These are phyloP conservation scores for Ophion ellenae DNA, from an alignment of 2,888 invertebrate species.

Conservation along the genomic window DNA sequence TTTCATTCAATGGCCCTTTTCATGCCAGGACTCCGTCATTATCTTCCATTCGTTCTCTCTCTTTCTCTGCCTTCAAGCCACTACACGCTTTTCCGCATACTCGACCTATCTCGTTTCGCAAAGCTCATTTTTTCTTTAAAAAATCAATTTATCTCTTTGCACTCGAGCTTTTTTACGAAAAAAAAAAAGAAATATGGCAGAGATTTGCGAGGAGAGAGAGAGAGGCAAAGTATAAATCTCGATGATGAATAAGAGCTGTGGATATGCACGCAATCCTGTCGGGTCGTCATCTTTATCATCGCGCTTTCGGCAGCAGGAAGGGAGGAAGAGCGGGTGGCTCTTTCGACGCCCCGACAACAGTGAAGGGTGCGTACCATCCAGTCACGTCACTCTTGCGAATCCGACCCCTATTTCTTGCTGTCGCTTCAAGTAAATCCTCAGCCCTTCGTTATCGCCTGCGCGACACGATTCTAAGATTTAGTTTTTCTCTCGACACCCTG, in stretches of 20 bases:
- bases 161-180: constrained; percentile 9
- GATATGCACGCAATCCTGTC: constrained; percentile 42
- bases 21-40: constrained; percentile 7
- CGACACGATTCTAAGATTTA: constrained; percentile 33
- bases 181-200: constrained; percentile 33
- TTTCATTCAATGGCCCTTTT: constrained; percentile 16
- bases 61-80: not conserved
- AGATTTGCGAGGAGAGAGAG: not conserved
- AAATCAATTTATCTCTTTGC: constrained; percentile 5
- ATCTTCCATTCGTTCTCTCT: constrained; percentile 17
- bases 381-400: constrained; percentile 52
- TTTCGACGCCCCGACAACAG: constrained; percentile 23
- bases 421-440: constrained; percentile 55
- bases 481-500: constrained; percentile 14
- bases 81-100: constrained; percentile 11
- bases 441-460: constrained; percentile 41
- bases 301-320: not conserved
- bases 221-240: constrained; percentile 57
- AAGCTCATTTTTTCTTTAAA: constrained; percentile 4
- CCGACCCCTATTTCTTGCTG: constrained; percentile 45
- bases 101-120: constrained; percentile 3
- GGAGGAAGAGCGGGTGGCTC: not conserved
- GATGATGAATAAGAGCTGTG: constrained; percentile 58
- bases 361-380: constrained; percentile 16
- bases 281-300: constrained; percentile 57